Conservation (phyloP, 1,140 invertebrate species). For the Pseudoatta argentina region DNA sequence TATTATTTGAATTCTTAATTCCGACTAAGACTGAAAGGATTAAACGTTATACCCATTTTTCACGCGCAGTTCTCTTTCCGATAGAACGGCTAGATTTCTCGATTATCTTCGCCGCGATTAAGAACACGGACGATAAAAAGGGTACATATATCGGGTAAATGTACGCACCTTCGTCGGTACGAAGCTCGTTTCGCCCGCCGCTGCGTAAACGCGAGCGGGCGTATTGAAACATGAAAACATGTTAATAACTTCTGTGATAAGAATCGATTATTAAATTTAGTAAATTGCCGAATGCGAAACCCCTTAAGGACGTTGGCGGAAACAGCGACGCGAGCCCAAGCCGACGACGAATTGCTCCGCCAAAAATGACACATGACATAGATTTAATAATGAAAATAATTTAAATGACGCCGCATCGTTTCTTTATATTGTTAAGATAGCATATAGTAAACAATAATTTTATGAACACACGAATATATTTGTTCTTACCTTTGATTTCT, state of each 20-base stretch:
- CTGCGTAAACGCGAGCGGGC: slow-evolving; percentile 4
- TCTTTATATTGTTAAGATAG: not conserved
- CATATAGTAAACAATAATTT: not conserved
- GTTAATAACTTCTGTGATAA: slow-evolving; percentile 79
- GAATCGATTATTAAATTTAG: slow-evolving; percentile 72
- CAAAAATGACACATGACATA: slow-evolving; percentile 35
- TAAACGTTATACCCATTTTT: slow-evolving; percentile 41
- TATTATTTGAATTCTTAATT: not conserved
- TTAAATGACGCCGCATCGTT: not conserved
- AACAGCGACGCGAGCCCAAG: slow-evolving; percentile 37
- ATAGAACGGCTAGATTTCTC: slow-evolving; percentile 73
- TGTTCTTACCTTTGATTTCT: not conserved
- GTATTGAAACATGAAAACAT: slow-evolving; percentile 58
- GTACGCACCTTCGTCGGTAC: slow-evolving; percentile 43
- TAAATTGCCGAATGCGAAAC: slow-evolving; percentile 75
- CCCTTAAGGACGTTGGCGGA: slow-evolving; percentile 56
- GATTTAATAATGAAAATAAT: not conserved
- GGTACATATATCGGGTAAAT: slow-evolving; percentile 7
- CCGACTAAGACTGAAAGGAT: slow-evolving; percentile 14
- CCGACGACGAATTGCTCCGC: slow-evolving; percentile 14
- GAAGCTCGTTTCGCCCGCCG: slow-evolving; percentile 58
- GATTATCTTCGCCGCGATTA: slow-evolving; percentile 60
- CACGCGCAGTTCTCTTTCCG: slow-evolving; percentile 58
- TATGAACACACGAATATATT: not conserved
- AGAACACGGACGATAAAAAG: slow-evolving; percentile 23